Percentiles rank a stretch among this genome's conserved stretches.
phyloP scores from a whole-genome alignment of 1,140 invertebrate species.

The Cephus cinctus region DNA sequence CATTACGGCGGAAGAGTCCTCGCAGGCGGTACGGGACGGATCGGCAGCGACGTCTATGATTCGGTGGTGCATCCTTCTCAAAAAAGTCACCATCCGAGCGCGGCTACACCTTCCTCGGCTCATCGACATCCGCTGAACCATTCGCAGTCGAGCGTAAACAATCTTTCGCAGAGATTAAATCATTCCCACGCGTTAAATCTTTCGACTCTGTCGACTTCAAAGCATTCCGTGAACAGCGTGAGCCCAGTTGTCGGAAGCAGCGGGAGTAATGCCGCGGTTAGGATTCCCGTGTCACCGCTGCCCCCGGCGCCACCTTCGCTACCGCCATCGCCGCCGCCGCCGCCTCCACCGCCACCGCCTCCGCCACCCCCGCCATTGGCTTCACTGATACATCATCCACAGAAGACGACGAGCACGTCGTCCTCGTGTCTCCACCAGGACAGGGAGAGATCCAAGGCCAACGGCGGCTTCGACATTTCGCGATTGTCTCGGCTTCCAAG shows the following conservation, averaged over 20 bases:
- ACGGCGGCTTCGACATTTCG: constrained; percentile 59
- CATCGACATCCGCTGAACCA: constrained; percentile 46
- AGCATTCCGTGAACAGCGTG: constrained; percentile 70
- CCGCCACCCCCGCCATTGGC: constrained; percentile 20
- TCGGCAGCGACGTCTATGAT: constrained; percentile 47
- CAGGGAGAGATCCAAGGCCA: constrained; percentile 47
- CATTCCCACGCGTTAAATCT: constrained; percentile 65
- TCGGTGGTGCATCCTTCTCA: constrained; percentile 31
- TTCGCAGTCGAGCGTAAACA: constrained; percentile 51
- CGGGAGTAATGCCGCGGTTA: constrained; percentile 22
- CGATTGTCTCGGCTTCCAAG: constrained; percentile 48
- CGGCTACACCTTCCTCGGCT: constrained; percentile 36
- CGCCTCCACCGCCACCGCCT: constrained; percentile 22
- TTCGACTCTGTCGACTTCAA: constrained; percentile 66
- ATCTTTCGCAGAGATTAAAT: constrained; percentile 46
- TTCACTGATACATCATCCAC: constrained; percentile 8
- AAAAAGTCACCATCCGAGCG: constrained; percentile 31
- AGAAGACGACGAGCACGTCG: constrained; percentile 8
- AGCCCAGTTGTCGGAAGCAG: constrained; percentile 33
- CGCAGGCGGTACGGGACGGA: constrained; percentile 13
- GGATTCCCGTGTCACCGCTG: constrained; percentile 36
- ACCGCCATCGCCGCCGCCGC: neutral
- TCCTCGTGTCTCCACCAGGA: constrained; percentile 21
- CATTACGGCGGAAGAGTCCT: neutral
- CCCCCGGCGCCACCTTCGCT: constrained; percentile 30